Percentiles rank a stretch among this genome's conserved stretches.
These are phyloP conservation scores for Caerostris extrusa DNA, from an alignment of 1,140 invertebrate genomes.

Conservation along the genomic window DNA sequence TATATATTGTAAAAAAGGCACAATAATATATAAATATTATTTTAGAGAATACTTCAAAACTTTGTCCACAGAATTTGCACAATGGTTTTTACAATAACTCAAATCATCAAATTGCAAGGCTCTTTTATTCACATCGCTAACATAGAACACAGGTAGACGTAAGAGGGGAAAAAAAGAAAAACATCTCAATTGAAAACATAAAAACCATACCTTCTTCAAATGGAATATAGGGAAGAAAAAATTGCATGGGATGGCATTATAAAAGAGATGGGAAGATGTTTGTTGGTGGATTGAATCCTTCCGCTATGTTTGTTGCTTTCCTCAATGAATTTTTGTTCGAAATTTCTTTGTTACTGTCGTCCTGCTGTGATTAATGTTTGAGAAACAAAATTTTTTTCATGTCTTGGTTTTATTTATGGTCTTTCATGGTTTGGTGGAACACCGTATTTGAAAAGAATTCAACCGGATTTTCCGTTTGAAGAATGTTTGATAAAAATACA, in stretches of 20 bases:
- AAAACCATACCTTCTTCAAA: constrained; percentile 15
- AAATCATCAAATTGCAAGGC: not conserved
- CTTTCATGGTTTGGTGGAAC: not conserved
- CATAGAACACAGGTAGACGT: not conserved
- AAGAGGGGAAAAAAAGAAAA: not conserved
- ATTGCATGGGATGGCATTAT: not conserved
- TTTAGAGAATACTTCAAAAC: not conserved
- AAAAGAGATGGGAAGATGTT: constrained; percentile 6
- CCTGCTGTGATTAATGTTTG: constrained; percentile 34
- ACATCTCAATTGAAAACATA: not conserved
- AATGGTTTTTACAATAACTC: not conserved
- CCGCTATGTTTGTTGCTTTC: constrained; percentile 5
- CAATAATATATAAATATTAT: not conserved
- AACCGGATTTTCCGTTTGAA: no score
- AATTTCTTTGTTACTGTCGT: constrained; percentile 14
- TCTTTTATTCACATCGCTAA: not conserved
- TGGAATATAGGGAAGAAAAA: not conserved
- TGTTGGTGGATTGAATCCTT: constrained; percentile 25
- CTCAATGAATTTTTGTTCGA: not conserved
- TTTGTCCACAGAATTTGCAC: not conserved
- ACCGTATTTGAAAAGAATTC: no score
- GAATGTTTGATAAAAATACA: no score
- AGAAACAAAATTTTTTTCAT: not conserved
- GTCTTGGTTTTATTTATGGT: not conserved
- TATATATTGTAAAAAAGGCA: not conserved